Evolutionary conservation across 2,797 vertebrate genomes (phyloP).

Genomic region (Thunnus albacares): DNA sequence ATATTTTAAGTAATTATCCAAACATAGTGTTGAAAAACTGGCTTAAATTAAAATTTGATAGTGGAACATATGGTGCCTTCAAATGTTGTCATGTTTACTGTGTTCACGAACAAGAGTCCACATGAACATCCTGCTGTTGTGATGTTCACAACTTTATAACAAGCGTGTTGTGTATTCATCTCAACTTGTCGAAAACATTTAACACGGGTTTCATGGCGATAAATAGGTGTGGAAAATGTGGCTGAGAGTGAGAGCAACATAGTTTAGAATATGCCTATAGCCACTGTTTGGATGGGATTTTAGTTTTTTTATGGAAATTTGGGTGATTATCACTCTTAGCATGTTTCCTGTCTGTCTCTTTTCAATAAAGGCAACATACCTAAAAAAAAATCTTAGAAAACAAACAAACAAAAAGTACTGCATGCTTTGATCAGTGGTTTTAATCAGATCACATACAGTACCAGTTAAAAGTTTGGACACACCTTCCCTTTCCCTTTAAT

Average conservation of each 20-base stretch:
- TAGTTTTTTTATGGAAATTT: neutral
- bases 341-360: too few relatives aligned
- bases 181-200: neutral
- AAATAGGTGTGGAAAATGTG: constrained; percentile 41
- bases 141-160: constrained; percentile 36
- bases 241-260: constrained; percentile 37
- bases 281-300: neutral
- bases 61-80: constrained; percentile 27
- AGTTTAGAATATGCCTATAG: neutral
- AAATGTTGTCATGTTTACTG: constrained; percentile 4
- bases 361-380: too few relatives aligned
- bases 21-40: neutral
- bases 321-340: neutral
- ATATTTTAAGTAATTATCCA: neutral
- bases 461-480: too few relatives aligned
- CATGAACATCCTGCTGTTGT: constrained; percentile 44
- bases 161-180: constrained; percentile 14
- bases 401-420: too few relatives aligned
- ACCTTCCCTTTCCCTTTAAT: neutral
- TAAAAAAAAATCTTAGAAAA: too few relatives aligned
- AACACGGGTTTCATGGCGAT: constrained; percentile 1
- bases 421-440: too few relatives aligned
- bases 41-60: neutral
- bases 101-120: constrained; percentile 21
- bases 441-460: too few relatives aligned